Percentiles rank a stretch among this genome's conserved stretches.
Evolutionary conservation across 2,888 invertebrate species (phyloP).

Genomic region (Odontothrips loti): DNA sequence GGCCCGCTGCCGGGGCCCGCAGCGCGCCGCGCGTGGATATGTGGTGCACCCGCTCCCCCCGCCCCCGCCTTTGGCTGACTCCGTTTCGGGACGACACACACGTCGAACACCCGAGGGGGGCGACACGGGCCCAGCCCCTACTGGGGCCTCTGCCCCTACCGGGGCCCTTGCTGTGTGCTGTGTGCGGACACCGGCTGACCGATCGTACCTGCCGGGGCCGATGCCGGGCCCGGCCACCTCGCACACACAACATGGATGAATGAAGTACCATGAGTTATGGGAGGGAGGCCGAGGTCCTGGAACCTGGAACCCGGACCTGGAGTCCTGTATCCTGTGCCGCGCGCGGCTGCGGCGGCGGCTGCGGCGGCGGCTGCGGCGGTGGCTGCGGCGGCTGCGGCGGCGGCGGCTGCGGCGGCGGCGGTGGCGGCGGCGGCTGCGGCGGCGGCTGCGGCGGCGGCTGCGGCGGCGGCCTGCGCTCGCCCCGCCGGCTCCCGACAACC

Average conservation of each 20-base stretch:
- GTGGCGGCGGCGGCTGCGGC: no score
- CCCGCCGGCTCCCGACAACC: no score
- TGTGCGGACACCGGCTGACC: not conserved
- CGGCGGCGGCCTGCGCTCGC: no score
- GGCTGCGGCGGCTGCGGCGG: not conserved
- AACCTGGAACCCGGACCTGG: not conserved
- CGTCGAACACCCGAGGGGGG: not conserved
- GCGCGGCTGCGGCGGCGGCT: not conserved
- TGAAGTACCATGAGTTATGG: conserved; percentile 17
- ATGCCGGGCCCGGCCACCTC: no score
- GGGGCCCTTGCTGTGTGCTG: not conserved
- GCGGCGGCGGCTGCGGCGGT: no score
- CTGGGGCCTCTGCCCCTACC: not conserved
- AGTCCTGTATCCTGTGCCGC: not conserved
- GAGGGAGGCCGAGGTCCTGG: not conserved
- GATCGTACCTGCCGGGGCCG: no score
- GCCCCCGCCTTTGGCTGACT: not conserved
- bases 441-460: no score
- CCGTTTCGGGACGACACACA: not conserved
- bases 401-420: no score
- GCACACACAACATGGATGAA: not conserved
- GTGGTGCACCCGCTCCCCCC: not conserved
- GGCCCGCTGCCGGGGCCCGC: no score
- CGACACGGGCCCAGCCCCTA: no score
- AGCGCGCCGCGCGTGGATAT: no score